A percentile compares a stretch with the other conserved stretches of the same genome.
Evolutionary conservation across 2,888 invertebrate genomes (phyloP).

Genomic region (Drosophila helvetica): DNA sequence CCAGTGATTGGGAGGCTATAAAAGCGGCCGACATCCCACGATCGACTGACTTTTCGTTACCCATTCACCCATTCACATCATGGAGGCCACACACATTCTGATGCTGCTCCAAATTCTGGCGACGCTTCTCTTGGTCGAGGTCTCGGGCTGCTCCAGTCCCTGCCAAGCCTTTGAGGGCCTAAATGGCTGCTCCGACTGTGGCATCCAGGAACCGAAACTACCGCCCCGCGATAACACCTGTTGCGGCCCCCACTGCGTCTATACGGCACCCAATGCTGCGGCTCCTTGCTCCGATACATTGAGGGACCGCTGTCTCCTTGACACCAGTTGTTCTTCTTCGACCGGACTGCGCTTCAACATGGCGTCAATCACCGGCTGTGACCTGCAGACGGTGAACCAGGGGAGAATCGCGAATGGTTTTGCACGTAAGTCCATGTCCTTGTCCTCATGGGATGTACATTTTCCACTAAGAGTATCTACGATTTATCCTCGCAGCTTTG

Average conservation of each 20-base stretch:
- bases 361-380: neutral
- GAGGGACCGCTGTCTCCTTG: constrained; percentile 11
- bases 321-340: constrained; percentile 18
- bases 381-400: neutral
- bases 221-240: constrained; percentile 32
- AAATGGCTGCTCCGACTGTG: neutral
- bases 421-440: constrained; percentile 30
- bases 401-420: neutral
- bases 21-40: constrained; percentile 12
- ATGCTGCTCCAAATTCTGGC: neutral
- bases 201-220: constrained; percentile 11
- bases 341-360: constrained; percentile 3
- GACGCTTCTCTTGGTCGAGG: neutral
- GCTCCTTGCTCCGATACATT: neutral
- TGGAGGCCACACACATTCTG: constrained; percentile 5
- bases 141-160: neutral
- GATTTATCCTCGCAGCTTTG: constrained; percentile 1
- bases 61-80: neutral
- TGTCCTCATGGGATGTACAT: too few species aligned
- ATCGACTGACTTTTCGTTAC: constrained; percentile 1
- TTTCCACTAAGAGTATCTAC: too few species aligned
- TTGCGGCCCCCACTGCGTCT: constrained; percentile 26
- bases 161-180: constrained; percentile 7
- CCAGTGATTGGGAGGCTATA: constrained; percentile 11
- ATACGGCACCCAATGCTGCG: neutral